These are phyloP conservation scores for Catajapyx aquilonaris DNA, from an alignment of 1,140 invertebrate genomes.

Conservation along the genomic window DNA sequence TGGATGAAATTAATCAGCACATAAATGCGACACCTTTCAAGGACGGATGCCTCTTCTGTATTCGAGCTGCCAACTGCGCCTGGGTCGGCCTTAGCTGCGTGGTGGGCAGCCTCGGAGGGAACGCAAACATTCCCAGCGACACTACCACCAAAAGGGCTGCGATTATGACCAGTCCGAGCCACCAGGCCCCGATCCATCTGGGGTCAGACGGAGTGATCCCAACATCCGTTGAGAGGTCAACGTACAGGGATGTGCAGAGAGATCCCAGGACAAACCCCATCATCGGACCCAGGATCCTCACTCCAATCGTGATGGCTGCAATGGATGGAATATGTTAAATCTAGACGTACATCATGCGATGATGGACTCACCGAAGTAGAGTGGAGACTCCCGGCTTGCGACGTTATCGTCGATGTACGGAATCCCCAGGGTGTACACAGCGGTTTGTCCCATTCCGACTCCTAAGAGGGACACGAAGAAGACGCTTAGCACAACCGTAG, in stretches of 20 bases:
- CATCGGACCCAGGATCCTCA: constrained; percentile 72
- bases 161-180: constrained; percentile 64
- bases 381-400: constrained; percentile 70
- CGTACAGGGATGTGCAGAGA: constrained; percentile 67
- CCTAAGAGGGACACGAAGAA: constrained; percentile 69
- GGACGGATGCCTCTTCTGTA: too few species aligned
- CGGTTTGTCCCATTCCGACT: constrained; percentile 81
- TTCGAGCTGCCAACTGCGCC: too few species aligned
- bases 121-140: constrained; percentile 69
- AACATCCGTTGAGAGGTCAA: constrained; percentile 49
- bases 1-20: too few species aligned
- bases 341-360: neutral
- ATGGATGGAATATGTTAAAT: constrained; percentile 9
- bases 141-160: constrained; percentile 53
- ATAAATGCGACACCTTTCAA: too few species aligned
- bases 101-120: constrained; percentile 43
- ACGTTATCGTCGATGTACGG: constrained; percentile 89
- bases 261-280: constrained; percentile 80
- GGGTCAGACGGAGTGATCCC: constrained; percentile 62
- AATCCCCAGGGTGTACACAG: constrained; percentile 80
- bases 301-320: constrained; percentile 75
- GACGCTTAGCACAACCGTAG: constrained; percentile 54
- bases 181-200: constrained; percentile 81
- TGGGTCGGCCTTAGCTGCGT: constrained; percentile 20
- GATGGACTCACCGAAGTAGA: constrained; percentile 60